Evolutionary conservation across 2,888 invertebrate species (phyloP).

Genomic region (Julus scandinavius): DNA sequence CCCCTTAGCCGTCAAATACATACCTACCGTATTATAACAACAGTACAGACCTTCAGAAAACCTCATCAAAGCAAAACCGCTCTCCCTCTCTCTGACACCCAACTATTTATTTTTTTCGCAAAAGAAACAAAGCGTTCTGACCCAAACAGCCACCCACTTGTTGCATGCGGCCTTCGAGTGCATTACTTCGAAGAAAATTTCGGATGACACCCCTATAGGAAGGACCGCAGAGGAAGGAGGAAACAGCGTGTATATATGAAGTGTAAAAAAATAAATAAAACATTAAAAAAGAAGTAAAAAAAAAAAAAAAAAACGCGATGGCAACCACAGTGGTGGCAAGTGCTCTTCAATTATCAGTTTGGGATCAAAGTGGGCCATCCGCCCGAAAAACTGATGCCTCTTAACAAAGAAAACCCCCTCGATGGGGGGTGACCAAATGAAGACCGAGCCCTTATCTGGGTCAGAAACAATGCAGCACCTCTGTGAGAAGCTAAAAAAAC

Average conservation of each 20-base stretch:
- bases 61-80: constrained; percentile 13
- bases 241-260: neutral
- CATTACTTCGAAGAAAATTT: neutral
- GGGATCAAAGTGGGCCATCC: constrained; percentile 37
- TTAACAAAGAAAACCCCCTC: constrained; percentile 13
- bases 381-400: neutral
- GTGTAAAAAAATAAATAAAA: constrained; percentile 41
- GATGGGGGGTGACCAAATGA: neutral
- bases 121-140: constrained; percentile 27
- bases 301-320: neutral
- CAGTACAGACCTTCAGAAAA: neutral
- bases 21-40: neutral
- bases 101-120: neutral
- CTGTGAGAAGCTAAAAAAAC: neutral
- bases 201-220: neutral
- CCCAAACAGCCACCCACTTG: constrained; percentile 3
- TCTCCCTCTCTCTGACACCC: neutral
- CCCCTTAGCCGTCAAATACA: neutral
- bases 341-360: constrained; percentile 18
- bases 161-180: neutral
- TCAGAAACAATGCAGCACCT: constrained; percentile 34
- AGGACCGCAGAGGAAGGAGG: neutral
- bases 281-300: neutral
- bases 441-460: constrained; percentile 11
- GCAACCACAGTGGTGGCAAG: neutral